phyloP scores from a whole-genome alignment of 2,888 invertebrate species.

The Oxycera nigricornis region DNA sequence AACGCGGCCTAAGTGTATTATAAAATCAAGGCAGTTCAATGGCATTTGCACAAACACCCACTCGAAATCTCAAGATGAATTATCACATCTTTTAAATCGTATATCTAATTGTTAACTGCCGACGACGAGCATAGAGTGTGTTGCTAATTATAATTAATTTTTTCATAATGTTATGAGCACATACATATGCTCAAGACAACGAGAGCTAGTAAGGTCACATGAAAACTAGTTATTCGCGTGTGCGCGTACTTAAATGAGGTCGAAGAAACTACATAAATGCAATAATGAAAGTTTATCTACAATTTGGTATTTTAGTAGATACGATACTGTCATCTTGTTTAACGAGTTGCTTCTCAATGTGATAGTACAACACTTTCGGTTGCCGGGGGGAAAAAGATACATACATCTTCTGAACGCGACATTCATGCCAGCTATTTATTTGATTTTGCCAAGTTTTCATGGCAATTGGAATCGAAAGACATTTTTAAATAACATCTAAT shows the following conservation, averaged over 20 bases:
- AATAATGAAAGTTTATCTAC: background rate
- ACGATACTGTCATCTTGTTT: background rate
- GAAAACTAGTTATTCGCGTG: background rate
- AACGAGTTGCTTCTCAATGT: background rate
- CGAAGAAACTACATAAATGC: constrained; percentile 12
- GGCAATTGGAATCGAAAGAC: background rate
- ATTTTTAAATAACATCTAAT: too few relatives aligned
- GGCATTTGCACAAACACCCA: constrained; percentile 6
- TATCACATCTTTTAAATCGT: constrained; percentile 23
- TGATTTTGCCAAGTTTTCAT: background rate
- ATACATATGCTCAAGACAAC: too few relatives aligned
- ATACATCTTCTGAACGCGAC: too few relatives aligned
- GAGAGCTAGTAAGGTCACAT: background rate
- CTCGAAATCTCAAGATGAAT: constrained; percentile 1
- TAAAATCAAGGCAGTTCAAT: constrained; percentile 27
- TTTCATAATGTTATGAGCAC: background rate
- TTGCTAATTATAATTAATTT: constrained; percentile 8
- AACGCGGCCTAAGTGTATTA: too few relatives aligned
- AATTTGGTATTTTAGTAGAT: background rate
- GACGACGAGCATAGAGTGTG: background rate
- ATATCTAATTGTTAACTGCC: constrained; percentile 16
- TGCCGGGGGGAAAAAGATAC: too few relatives aligned
- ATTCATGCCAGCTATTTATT: background rate
- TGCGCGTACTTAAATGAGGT: background rate
- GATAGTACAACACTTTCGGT: too few relatives aligned